Percentiles rank a stretch among this genome's conserved stretches.
Conservation (phyloP, 2,797 vertebrate genomes). For the Phylloscopus collybita region DNA sequence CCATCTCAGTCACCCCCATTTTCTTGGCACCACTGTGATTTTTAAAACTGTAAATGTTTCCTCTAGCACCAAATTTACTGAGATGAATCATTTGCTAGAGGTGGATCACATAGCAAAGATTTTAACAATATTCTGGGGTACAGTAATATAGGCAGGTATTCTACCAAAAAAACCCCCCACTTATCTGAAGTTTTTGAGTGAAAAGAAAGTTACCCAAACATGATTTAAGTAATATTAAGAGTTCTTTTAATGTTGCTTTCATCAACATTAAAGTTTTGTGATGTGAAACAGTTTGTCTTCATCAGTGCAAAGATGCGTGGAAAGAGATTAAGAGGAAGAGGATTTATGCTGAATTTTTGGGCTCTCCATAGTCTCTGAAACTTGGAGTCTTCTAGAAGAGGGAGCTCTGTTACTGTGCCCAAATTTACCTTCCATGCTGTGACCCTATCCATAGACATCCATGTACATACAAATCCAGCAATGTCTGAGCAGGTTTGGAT, state of each 20-base stretch:
- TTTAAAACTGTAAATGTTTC: conserved; percentile 17
- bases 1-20: neutral
- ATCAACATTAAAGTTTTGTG: neutral
- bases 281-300: neutral
- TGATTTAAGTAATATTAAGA: neutral
- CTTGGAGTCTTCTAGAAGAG: neutral
- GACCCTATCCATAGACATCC: neutral
- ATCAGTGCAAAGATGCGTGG: neutral
- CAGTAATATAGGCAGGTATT: neutral
- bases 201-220: neutral
- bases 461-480: neutral
- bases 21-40: neutral
- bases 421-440: neutral
- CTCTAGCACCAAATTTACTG: neutral
- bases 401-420: neutral
- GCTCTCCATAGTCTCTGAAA: neutral
- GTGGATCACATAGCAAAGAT: neutral
- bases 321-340: neutral
- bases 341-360: neutral
- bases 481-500: neutral
- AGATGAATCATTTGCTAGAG: neutral
- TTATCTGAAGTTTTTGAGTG: neutral
- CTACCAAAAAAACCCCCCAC: neutral
- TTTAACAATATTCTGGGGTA: neutral
- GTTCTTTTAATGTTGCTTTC: neutral